A percentile compares a stretch with the other conserved stretches of the same genome.
phyloP scores from a whole-genome alignment of 1,140 invertebrate species.

The Penaeus chinensis region DNA sequence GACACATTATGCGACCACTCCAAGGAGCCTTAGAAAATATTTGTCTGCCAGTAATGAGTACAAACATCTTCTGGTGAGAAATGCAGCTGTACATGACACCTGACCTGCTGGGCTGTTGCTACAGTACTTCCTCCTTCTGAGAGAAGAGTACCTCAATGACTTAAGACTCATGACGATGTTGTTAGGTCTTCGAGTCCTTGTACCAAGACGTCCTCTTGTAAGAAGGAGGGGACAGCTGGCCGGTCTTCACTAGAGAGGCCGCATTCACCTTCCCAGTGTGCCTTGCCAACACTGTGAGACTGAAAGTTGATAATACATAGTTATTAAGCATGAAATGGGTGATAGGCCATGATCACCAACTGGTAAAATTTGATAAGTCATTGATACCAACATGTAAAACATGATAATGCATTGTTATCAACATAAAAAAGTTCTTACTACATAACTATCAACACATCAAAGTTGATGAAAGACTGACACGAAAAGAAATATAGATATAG shows the following conservation, averaged over 20 bases:
- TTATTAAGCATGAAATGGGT: background rate
- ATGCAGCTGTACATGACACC: slow-evolving; percentile 27
- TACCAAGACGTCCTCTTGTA: slow-evolving; percentile 53
- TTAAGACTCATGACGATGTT: slow-evolving; percentile 52
- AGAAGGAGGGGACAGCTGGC: slow-evolving; percentile 43
- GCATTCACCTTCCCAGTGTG: slow-evolving; percentile 80
- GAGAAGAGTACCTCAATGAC: slow-evolving; percentile 5
- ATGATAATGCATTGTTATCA: too few relatives aligned
- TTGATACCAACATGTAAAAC: too few relatives aligned
- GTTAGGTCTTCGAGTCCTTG: slow-evolving; percentile 54
- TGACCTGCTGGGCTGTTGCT: slow-evolving; percentile 42
- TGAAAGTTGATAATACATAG: slow-evolving; percentile 69
- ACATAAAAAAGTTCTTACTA: too few relatives aligned
- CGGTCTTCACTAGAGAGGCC: slow-evolving; percentile 65
- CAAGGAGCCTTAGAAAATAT: background rate
- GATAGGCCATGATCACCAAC: background rate
- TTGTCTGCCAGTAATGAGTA: background rate
- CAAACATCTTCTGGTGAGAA: background rate
- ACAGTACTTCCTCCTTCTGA: slow-evolving; percentile 22
- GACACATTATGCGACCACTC: too few relatives aligned
- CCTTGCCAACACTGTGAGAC: slow-evolving; percentile 81
- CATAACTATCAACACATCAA: too few relatives aligned
- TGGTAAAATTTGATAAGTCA: too few relatives aligned
- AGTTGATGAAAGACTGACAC: too few relatives aligned
- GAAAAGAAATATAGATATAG: too few relatives aligned